Base-by-base conservation (phyloP, 1,140 invertebrate genomes). In the Popillia japonica region DNA sequence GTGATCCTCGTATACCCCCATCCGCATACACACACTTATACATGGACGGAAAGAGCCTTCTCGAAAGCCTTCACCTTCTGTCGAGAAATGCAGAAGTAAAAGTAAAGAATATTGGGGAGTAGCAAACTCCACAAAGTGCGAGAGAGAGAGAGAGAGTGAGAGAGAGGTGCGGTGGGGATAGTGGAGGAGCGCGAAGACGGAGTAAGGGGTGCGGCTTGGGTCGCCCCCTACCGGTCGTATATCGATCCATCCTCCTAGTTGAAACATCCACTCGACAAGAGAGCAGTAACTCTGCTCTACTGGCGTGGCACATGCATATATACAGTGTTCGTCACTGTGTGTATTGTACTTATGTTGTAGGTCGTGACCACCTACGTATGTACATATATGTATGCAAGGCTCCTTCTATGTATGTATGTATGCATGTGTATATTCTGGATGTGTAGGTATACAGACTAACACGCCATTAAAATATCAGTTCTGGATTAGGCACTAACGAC, bases 221-320 rank as follows among this genome's bases (percentile, higher is more conserved):
- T 68, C 61, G 61, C 61, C 61, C 61, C 61, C 61, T 68, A 68
- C 61, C 61, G 61, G 61, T n/a, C 61, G 61, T 20, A 68, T 68
- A 68, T 68, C 61, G 61, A 68, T 68, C 61, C 61, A 68, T 23
- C 61, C 61, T 68, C 20, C 61, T 34, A 68, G 61, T 68, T 20
- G 61, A 68, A 68, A 68, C 61, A 34, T 68, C 61, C 61, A 68
- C 61, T 68, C 61, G 61, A 10, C 61, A 20, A 23, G 61, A 68
- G 61, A 68, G 61, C 22, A 22, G 61, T 68, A 61, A 61, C 59
- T 61, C 17, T n/a, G n/a, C 59, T 68, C 20, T n/a, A 22, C 20
- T 55, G 14, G 10, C 14, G 48, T 55, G 48, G 48, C 48, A 55
- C 17, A 55, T 55, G 48, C 48, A 55, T 55, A 34, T 55, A n/a